Evolutionary conservation across 2,888 invertebrate genomes (phyloP), one percentile per base, ranked within the genome.

Genomic region (Stenurella melanura): DNA sequence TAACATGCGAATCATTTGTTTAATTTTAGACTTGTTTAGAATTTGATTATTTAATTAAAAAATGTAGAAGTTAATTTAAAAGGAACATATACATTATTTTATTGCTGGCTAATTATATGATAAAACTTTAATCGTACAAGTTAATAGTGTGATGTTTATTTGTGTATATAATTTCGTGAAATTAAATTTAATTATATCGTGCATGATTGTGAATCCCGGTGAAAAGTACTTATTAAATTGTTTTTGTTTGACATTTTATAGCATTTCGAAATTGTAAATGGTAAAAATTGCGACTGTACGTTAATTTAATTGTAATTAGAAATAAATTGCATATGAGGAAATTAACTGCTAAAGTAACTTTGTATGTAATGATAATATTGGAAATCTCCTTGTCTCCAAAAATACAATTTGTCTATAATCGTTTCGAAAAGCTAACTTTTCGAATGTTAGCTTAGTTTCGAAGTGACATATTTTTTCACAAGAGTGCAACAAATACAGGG

Each of bases 141-240:
- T 57, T 58, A 71, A 61, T 71, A 71, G 42, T n/a, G 15, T 17
- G 5, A 21, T 60, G 10, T 60, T 60, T 67, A 67, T 26, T 50
- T 18, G 54, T 21, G 18, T 50, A 57, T 12, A 58, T 17, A 19
- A 60, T 73, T 64, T 73, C 64, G 42, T 50, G 54, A 73, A 56
- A 56, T 54, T 38, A 71, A 60, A 71, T 61, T 57, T 61, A 61
- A 71, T 71, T 61, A 71, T 17, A 57, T 11, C 38, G 56, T 15
- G 54, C 57, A 56, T 56, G 19, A 54, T 66, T 42, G 66, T 30
- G 38, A 34, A 38, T 61, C 57, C 57, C 42, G 50, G 18, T 19
- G 60, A 60, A 58, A 58, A 71, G 58, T 19, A 38, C 12, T 71
- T 60, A 71, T 71, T 71, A 71, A 42, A 71, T 71, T 71, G 70